phyloP scores from a whole-genome alignment of 1,140 invertebrate genomes.

The Colletes gigas region DNA sequence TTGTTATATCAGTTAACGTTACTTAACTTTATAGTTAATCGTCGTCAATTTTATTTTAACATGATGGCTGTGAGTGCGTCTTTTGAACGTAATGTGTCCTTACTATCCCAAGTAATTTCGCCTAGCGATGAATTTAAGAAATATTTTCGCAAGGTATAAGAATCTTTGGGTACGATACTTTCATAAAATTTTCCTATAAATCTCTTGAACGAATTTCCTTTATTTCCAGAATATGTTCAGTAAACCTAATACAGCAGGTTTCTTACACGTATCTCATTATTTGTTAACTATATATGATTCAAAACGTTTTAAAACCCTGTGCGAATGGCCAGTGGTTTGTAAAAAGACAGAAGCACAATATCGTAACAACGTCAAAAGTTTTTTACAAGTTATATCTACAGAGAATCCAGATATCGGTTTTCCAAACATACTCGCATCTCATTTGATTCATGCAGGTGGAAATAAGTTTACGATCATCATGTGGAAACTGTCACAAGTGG shows the following conservation, averaged over 20 bases:
- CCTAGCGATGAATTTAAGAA: constrained; percentile 72
- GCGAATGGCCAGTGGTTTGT: constrained; percentile 81
- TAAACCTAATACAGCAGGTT: constrained; percentile 80
- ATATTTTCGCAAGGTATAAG: constrained; percentile 70
- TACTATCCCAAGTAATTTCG: constrained; percentile 65
- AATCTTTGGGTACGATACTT: not conserved
- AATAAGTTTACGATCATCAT: constrained; percentile 71
- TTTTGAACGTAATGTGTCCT: constrained; percentile 69
- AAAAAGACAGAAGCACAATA: constrained; percentile 80
- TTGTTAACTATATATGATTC: constrained; percentile 78
- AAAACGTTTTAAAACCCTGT: constrained; percentile 74
- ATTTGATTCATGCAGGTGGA: constrained; percentile 69
- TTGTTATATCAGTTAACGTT: not conserved
- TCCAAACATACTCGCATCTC: constrained; percentile 67
- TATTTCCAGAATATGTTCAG: constrained; percentile 80
- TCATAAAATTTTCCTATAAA: constrained; percentile 11
- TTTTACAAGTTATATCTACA: constrained; percentile 61
- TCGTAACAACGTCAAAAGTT: constrained; percentile 72
- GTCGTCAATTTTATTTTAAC: not conserved
- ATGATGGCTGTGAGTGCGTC: constrained; percentile 51
- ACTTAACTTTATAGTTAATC: not conserved
- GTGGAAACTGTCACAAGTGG: constrained; percentile 72
- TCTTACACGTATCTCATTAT: constrained; percentile 80
- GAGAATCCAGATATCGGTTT: constrained; percentile 72
- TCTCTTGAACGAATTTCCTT: constrained; percentile 13